phyloP scores from a whole-genome alignment of 2,888 invertebrate genomes.

The Andrena chrysosceles region DNA sequence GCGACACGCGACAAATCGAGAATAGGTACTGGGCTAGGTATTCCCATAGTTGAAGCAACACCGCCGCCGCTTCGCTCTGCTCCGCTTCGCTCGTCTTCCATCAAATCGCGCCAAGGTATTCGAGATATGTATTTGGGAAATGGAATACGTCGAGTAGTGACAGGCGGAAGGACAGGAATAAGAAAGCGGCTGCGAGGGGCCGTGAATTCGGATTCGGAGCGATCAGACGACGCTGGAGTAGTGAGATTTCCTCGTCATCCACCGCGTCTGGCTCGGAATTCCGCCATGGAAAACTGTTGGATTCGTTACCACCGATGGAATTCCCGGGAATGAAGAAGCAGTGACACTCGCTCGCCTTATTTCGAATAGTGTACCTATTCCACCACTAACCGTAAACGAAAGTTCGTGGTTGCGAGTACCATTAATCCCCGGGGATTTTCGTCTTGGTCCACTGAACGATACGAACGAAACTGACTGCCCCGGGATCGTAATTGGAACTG shows the following conservation, averaged over 20 bases:
- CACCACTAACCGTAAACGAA: neutral
- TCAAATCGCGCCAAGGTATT: slow-evolving; percentile 22
- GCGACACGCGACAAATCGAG: neutral
- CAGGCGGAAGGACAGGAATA: slow-evolving; percentile 10
- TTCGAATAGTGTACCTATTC: neutral
- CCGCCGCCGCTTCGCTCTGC: neutral
- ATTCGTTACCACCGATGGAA: neutral
- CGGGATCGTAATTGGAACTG: slow-evolving; percentile 23
- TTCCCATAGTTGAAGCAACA: neutral
- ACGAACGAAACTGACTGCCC: slow-evolving; percentile 26
- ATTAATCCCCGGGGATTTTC: slow-evolving; percentile 16
- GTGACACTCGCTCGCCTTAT: neutral
- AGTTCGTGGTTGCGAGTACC: neutral
- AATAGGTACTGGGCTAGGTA: neutral
- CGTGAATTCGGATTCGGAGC: slow-evolving; percentile 4
- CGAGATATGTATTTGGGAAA: slow-evolving; percentile 43
- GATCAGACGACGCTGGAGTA: neutral
- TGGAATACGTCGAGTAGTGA: slow-evolving; percentile 29
- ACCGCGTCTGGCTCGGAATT: neutral
- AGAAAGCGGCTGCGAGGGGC: slow-evolving; percentile 7
- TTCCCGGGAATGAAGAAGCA: neutral
- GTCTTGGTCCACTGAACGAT: slow-evolving; percentile 10
- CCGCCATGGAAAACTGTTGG: too few relatives aligned
- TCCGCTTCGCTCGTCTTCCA: neutral
- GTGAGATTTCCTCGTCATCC: neutral